phyloP scores from a whole-genome alignment of 1,140 invertebrate genomes.

The Caenorhabditis elegans region DNA sequence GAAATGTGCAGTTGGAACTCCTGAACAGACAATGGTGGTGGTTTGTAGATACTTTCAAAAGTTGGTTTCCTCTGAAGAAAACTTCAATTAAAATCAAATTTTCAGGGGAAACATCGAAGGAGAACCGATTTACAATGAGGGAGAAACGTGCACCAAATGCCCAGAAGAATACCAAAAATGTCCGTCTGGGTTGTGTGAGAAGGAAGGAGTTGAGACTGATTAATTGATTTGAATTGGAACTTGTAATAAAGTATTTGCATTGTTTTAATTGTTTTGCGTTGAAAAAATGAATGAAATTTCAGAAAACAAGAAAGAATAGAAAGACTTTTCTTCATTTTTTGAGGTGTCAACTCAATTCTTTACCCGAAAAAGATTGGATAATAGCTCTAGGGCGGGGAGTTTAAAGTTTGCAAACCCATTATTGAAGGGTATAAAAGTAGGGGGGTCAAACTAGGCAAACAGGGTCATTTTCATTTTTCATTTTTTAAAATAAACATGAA shows the following conservation, averaged over 20 bases:
- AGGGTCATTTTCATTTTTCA: not conserved
- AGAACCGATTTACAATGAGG: not conserved
- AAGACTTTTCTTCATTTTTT: not conserved
- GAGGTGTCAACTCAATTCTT: not conserved
- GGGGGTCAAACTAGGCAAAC: not conserved
- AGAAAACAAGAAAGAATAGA: not conserved
- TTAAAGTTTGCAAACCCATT: not conserved
- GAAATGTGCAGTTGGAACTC: not conserved
- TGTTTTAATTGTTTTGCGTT: no score
- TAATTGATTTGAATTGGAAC: not conserved
- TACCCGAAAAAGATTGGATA: not conserved
- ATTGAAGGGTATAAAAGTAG: not conserved
- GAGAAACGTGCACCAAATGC: not conserved
- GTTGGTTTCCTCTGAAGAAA: not conserved
- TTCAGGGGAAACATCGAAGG: slow-evolving; percentile 12
- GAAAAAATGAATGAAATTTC: no score
- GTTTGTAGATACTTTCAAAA: slow-evolving; percentile 1
- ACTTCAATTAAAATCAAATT: not conserved
- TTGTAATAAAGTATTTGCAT: not conserved
- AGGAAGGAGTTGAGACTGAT: slow-evolving; percentile 5
- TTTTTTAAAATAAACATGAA: slow-evolving; percentile 5
- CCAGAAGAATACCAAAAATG: not conserved
- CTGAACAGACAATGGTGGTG: not conserved
- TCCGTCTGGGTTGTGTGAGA: not conserved
- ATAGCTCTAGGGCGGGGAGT: not conserved